These are phyloP conservation scores for Thunnus thynnus DNA, from an alignment of 2,113 vertebrate species.

Conservation along the genomic window DNA sequence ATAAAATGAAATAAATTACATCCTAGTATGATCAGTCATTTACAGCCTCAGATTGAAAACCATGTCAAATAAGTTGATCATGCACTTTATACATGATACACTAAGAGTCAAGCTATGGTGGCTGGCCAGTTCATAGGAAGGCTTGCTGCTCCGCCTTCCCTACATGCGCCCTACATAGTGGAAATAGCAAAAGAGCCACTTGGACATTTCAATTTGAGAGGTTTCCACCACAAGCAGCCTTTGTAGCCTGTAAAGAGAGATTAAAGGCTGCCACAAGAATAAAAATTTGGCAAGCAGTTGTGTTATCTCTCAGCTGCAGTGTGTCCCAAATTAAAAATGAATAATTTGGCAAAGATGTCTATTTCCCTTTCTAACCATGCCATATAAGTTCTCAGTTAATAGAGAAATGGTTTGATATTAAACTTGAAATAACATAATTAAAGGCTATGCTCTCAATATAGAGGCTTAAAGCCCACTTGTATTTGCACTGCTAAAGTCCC, in stretches of 20 bases:
- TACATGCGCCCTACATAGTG: constrained; percentile 1
- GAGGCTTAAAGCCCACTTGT: constrained; percentile 1
- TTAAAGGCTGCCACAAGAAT: constrained; percentile 54
- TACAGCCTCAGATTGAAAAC: not conserved
- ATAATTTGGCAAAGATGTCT: constrained; percentile 36
- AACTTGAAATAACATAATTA: constrained; percentile 32
- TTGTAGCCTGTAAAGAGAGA: constrained; percentile 36
- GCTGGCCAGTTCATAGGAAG: constrained; percentile 3
- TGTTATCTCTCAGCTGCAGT: constrained; percentile 59
- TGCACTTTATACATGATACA: not conserved
- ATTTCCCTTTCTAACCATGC: constrained; percentile 33
- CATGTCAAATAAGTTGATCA: not conserved
- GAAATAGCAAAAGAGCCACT: not conserved
- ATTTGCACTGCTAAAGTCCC: constrained; percentile 20
- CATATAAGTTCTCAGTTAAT: constrained; percentile 20
- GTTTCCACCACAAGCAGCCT: constrained; percentile 4
- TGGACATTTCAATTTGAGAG: constrained; percentile 2
- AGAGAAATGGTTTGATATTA: constrained; percentile 28
- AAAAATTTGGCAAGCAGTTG: constrained; percentile 40
- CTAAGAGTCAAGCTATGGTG: not conserved
- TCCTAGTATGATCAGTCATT: not conserved
- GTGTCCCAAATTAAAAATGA: constrained; percentile 52
- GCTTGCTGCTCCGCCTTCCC: not conserved
- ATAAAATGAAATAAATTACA: not conserved
- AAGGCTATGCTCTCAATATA: constrained; percentile 10